Percentiles rank a stretch among this genome's conserved stretches.
These are phyloP conservation scores for Atherinomorus stipes DNA, from an alignment of 2,113 vertebrate genomes.

Conservation along the genomic window DNA sequence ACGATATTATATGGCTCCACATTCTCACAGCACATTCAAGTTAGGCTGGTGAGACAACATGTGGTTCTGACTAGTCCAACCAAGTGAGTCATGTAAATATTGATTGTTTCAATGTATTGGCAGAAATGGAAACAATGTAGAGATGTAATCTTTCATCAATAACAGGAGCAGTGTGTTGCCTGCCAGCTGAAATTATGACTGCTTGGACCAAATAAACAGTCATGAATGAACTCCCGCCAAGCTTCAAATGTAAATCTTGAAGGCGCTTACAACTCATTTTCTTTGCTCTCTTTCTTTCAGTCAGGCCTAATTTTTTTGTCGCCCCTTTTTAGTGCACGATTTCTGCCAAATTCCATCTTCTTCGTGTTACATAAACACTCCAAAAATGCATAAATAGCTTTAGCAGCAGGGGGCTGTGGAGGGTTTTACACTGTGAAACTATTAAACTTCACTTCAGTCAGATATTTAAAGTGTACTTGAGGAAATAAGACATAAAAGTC, in stretches of 20 bases:
- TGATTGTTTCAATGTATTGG: conserved; percentile 72
- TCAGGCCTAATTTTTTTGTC: conserved; percentile 13
- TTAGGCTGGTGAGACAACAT: conserved; percentile 61
- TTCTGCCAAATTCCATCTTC: conserved; percentile 62
- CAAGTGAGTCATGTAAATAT: conserved; percentile 71
- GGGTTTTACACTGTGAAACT: conserved; percentile 38
- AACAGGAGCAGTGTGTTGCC: conserved; percentile 47
- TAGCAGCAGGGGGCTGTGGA: conserved; percentile 7
- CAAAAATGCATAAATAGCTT: conserved; percentile 56
- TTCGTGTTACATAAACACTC: conserved; percentile 55
- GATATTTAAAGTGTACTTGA: conserved; percentile 26
- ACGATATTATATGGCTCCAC: conserved; percentile 57
- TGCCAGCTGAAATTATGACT: conserved; percentile 63
- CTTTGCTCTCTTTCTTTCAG: conserved; percentile 14
- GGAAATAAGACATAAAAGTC: conserved; percentile 39
- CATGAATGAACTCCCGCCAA: conserved; percentile 34
- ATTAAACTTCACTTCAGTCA: conserved; percentile 52
- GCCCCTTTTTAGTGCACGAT: conserved; percentile 27
- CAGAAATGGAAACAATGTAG: conserved; percentile 69
- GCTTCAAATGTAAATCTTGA: conserved; percentile 46
- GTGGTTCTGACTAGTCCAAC: conserved; percentile 67
- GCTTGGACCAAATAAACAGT: conserved; percentile 54
- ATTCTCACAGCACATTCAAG: conserved; percentile 36
- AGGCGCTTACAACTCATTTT: conserved; percentile 34
- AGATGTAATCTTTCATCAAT: conserved; percentile 71